phyloP scores from a whole-genome alignment of 2,888 invertebrate species.

The Napeogenes inachia region DNA sequence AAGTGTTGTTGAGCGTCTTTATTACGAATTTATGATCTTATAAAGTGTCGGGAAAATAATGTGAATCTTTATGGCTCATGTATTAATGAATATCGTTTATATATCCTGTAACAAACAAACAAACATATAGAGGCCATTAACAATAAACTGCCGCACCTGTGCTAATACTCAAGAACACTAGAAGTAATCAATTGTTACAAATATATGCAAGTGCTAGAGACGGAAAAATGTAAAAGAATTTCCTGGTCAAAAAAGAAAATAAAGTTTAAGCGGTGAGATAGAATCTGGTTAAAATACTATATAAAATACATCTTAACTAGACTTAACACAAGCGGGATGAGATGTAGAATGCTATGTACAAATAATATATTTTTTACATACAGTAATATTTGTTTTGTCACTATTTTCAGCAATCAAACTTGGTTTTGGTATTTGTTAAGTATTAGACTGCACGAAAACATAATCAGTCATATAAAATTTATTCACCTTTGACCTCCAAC shows the following conservation, averaged over 20 bases:
- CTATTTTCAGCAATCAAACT: not conserved
- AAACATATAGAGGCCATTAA: constrained; percentile 29
- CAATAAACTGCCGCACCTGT: constrained; percentile 42
- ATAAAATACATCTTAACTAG: too few relatives aligned
- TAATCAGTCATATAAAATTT: not conserved
- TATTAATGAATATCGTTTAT: constrained; percentile 49
- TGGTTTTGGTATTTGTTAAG: not conserved
- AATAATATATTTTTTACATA: not conserved
- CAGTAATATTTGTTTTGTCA: too few relatives aligned
- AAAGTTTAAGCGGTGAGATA: too few relatives aligned
- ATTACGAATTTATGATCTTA: constrained; percentile 61
- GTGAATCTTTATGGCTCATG: constrained; percentile 53
- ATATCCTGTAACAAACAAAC: constrained; percentile 30
- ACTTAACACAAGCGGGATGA: too few relatives aligned
- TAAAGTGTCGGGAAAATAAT: constrained; percentile 47
- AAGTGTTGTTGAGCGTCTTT: constrained; percentile 42
- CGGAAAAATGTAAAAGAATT: not conserved
- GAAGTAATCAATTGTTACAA: constrained; percentile 40
- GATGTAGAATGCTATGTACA: not conserved
- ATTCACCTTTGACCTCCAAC: constrained; percentile 19
- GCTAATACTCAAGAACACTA: constrained; percentile 36
- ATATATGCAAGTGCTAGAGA: constrained; percentile 41
- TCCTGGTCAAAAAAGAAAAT: too few relatives aligned
- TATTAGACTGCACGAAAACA: not conserved
- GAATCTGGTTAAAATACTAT: too few relatives aligned